Evolutionary conservation across 2,113 vertebrate species (phyloP), one percentile per base, ranked within the genome.

Genomic region (Ciconia boyciana): DNA sequence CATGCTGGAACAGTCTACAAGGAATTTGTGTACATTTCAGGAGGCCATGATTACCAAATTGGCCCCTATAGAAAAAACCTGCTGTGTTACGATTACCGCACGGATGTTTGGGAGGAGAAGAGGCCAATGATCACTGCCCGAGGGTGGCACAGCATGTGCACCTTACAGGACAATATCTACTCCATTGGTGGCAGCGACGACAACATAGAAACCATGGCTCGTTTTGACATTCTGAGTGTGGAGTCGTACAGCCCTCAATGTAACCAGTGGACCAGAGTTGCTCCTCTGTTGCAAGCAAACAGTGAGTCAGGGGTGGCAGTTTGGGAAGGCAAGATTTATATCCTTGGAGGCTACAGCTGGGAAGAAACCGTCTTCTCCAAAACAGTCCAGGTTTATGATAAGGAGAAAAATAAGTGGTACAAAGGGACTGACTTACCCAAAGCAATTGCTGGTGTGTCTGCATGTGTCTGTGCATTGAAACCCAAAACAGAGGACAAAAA

Each of bases 131-230:
- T 97, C 26, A 97, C 98, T 1, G 99, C 99, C 1, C 98, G 99
- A 0, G 99, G 99, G 28, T 99, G 99, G 99, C 99, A 99, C 98
- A 99, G 99, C 97, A 99, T 99, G 99, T 99, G 99, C 58, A 99
- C 99, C 69, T 94, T 99, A 48, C 97, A 97, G 32, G 98, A 99
- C 91, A 98, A 92, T 24, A 98, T 99, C 96, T 99, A 99, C 64
- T 98, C 98, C 84, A 98, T 99, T 0, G 99, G 99, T 1, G 99
- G 99, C 96, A 99, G 99, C 4, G 98, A 99, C 14, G 99, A 99
- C 97, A 98, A 98, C 58, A 97, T 98, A 13, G 99, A 99, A 86
- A 99, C 99, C 87, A 98, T 99, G 92, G 99, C 99, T 49, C 99
- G 99, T 11, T 99, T 99, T 1, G 99, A 99, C 64, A 99, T 99